Conservation (phyloP, 2,113 vertebrate species). For the Rhinopomastus cyanomelas region DNA sequence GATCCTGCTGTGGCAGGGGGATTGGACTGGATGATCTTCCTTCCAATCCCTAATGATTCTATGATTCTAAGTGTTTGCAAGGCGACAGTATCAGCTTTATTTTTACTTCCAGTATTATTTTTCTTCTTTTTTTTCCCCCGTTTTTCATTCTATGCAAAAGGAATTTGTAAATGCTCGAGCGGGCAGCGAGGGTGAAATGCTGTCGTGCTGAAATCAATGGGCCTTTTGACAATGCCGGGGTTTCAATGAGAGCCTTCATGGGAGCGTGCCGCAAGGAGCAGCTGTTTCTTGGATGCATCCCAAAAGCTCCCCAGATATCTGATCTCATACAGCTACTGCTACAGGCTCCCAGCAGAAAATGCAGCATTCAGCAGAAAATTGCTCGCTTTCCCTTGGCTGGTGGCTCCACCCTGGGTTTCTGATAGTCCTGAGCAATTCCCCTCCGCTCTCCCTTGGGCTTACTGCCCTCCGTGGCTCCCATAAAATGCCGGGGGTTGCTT, state of each 20-base stretch:
- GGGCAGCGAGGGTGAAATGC: neutral
- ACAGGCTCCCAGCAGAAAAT: neutral
- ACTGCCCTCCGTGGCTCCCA: neutral
- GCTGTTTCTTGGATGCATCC: neutral
- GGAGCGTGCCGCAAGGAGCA: neutral
- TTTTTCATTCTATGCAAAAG: neutral
- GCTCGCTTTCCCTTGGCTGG: neutral
- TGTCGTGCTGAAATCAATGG: neutral
- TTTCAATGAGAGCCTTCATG: neutral
- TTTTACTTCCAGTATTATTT: neutral
- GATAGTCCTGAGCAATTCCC: neutral
- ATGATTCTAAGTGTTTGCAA: neutral
- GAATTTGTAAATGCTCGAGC: neutral
- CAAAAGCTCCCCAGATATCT: neutral
- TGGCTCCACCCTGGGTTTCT: neutral
- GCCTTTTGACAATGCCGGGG: neutral
- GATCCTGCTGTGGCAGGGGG: no score
- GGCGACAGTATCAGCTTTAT: neutral
- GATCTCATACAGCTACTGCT: neutral
- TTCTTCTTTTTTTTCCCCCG: neutral
- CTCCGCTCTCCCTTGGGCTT: neutral
- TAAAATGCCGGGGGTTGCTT: neutral
- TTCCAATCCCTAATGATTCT: no score
- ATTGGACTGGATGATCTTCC: no score
- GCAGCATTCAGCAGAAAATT: neutral